Evolutionary conservation across 2,797 vertebrate species (phyloP).

Genomic region (Rhinophrynus dorsalis): DNA sequence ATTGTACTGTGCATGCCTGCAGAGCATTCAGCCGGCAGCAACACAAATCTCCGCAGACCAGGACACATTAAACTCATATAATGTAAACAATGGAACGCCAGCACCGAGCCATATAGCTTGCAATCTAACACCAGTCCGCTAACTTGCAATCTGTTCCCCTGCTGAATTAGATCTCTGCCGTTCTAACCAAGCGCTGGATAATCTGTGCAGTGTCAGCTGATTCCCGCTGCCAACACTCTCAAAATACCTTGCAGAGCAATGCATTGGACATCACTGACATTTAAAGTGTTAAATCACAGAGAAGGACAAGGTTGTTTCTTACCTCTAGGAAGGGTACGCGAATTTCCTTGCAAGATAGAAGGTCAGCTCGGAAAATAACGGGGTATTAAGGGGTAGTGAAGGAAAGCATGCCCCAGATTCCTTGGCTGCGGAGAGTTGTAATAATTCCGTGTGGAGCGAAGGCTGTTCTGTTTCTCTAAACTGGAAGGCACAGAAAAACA

Average conservation of each 20-base stretch:
- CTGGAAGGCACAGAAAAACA: constrained; percentile 37
- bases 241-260: too few relatives aligned
- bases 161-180: background rate
- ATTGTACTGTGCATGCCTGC: too few relatives aligned
- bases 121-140: background rate
- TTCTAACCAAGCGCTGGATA: background rate
- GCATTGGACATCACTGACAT: too few relatives aligned
- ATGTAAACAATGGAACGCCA: too few relatives aligned
- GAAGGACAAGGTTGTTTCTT: background rate
- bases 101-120: background rate
- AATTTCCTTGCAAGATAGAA: background rate
- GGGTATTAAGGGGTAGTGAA: background rate
- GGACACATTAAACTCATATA: too few relatives aligned
- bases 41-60: too few relatives aligned
- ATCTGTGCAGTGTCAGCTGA: background rate
- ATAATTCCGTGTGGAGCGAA: constrained; percentile 21
- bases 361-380: background rate
- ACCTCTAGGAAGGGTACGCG: background rate
- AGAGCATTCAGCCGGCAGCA: too few relatives aligned
- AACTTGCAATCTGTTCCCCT: background rate
- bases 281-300: background rate
- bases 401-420: constrained; percentile 20
- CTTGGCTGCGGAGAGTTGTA: constrained; percentile 14
- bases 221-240: background rate
- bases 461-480: constrained; percentile 9